Percentiles rank a stretch among this genome's conserved stretches.
phyloP scores from a whole-genome alignment of 1,140 invertebrate species.

The Sweltsa coloradensis region DNA sequence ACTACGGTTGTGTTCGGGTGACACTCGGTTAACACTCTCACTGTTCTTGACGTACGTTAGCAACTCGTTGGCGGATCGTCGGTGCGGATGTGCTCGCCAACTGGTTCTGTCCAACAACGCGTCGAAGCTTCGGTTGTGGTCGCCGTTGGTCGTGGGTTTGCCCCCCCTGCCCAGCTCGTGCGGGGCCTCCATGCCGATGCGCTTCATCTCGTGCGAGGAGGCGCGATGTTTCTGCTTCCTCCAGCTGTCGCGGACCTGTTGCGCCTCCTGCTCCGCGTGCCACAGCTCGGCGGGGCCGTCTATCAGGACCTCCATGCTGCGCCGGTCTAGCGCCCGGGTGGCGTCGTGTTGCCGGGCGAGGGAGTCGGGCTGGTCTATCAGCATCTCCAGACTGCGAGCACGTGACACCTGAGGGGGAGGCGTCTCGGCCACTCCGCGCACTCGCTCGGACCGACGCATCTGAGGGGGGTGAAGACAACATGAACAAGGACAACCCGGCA shows the following conservation, averaged over 20 bases:
- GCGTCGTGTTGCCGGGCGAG: not conserved
- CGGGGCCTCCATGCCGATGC: not conserved
- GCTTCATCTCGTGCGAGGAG: not conserved
- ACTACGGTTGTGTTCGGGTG: constrained; percentile 19
- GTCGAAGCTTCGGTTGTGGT: constrained; percentile 5
- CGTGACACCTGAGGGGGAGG: constrained; percentile 32
- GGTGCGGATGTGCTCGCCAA: constrained; percentile 5
- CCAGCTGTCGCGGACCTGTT: not conserved
- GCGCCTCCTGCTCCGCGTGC: not conserved
- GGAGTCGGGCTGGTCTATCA: constrained; percentile 1
- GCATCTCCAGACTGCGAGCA: constrained; percentile 12
- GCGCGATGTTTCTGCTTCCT: not conserved
- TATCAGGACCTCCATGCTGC: not conserved
- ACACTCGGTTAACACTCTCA: constrained; percentile 19
- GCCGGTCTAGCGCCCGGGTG: too few species aligned
- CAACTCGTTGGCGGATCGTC: constrained; percentile 5
- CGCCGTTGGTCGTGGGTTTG: not conserved
- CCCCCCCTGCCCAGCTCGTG: not conserved
- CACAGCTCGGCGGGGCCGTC: not conserved
- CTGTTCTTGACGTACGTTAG: not conserved
- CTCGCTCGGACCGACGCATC: constrained; percentile 23
- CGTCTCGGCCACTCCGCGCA: constrained; percentile 41
- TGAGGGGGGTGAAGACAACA: too few species aligned
- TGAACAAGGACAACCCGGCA: too few species aligned
- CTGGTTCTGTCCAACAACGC: constrained; percentile 1